Evolutionary conservation across 2,888 invertebrate genomes (phyloP).

Genomic region (Tribolium freemani): DNA sequence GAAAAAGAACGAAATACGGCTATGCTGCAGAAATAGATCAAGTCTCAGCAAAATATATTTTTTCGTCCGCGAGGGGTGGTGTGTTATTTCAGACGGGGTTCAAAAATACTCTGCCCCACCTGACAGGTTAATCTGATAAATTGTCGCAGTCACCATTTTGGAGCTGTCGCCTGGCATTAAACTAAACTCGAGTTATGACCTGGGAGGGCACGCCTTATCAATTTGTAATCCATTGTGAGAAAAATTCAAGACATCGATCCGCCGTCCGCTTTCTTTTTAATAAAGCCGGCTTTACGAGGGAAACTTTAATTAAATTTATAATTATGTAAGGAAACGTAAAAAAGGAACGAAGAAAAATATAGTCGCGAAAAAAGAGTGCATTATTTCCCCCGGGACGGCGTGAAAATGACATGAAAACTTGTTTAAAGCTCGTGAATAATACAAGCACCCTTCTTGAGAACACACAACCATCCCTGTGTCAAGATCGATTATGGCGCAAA

Average conservation of each 20-base stretch:
- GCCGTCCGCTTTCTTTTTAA: slow-evolving; percentile 36
- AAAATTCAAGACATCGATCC: slow-evolving; percentile 23
- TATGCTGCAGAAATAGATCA: slow-evolving; percentile 61
- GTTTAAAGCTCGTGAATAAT: slow-evolving; percentile 61
- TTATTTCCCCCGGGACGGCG: slow-evolving; percentile 51
- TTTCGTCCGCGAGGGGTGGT: slow-evolving; percentile 51
- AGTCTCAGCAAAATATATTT: slow-evolving; percentile 59
- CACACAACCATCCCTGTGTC: not conserved
- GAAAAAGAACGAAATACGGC: slow-evolving; percentile 56
- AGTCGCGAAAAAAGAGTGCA: slow-evolving; percentile 44
- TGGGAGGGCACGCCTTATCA: slow-evolving; percentile 50
- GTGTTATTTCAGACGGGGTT: slow-evolving; percentile 41
- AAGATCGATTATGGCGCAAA: slow-evolving; percentile 15
- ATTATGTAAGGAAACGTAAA: slow-evolving; percentile 53
- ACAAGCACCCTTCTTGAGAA: slow-evolving; percentile 29
- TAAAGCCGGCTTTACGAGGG: slow-evolving; percentile 48
- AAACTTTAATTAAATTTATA: slow-evolving; percentile 56
- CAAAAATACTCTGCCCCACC: not conserved
- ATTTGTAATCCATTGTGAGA: slow-evolving; percentile 51
- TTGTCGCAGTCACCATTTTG: slow-evolving; percentile 29
- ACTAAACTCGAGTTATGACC: slow-evolving; percentile 30
- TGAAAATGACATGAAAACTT: slow-evolving; percentile 61
- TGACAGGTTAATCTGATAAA: slow-evolving; percentile 43
- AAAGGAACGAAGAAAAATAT: slow-evolving; percentile 44
- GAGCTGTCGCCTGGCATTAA: slow-evolving; percentile 39